Conservation (phyloP, 2,797 vertebrate species). For the Nannoperca obscura region DNA sequence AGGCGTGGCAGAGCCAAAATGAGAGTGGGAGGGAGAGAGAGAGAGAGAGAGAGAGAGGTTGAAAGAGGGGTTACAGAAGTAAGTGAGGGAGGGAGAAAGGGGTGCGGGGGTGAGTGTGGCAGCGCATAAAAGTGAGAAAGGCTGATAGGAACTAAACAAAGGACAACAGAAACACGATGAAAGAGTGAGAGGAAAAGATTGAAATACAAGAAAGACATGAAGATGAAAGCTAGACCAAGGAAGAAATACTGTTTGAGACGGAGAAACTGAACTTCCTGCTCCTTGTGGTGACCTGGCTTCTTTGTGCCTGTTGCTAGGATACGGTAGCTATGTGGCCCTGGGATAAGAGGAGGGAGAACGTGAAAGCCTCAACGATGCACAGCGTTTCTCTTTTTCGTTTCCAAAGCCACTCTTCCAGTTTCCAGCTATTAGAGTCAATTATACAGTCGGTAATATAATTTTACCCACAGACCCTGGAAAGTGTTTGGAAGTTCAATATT, state of each 20-base stretch:
- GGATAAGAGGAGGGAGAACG: slow-evolving; percentile 57
- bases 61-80: slow-evolving; percentile 42
- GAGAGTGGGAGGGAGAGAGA: slow-evolving; percentile 48
- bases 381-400: slow-evolving; percentile 41
- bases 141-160: neutral
- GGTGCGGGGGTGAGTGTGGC: neutral
- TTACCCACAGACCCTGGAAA: neutral
- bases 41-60: slow-evolving; percentile 42
- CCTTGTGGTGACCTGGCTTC: slow-evolving; percentile 62
- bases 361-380: slow-evolving; percentile 61
- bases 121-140: slow-evolving; percentile 12
- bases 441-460: neutral
- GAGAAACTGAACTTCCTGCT: slow-evolving; percentile 59
- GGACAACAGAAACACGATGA: neutral
- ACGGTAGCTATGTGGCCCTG: slow-evolving; percentile 73
- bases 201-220: slow-evolving; percentile 1
- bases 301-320: slow-evolving; percentile 83
- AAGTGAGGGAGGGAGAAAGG: slow-evolving; percentile 7
- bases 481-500: neutral
- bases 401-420: slow-evolving; percentile 31
- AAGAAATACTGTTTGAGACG: neutral
- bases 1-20: slow-evolving; percentile 75
- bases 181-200: neutral
- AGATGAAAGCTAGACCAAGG: neutral
- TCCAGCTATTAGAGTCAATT: slow-evolving; percentile 29